A percentile compares a stretch with the other conserved stretches of the same genome.
Conservation (phyloP, 2,113 vertebrate genomes). For the Gasterosteus nipponicus region DNA sequence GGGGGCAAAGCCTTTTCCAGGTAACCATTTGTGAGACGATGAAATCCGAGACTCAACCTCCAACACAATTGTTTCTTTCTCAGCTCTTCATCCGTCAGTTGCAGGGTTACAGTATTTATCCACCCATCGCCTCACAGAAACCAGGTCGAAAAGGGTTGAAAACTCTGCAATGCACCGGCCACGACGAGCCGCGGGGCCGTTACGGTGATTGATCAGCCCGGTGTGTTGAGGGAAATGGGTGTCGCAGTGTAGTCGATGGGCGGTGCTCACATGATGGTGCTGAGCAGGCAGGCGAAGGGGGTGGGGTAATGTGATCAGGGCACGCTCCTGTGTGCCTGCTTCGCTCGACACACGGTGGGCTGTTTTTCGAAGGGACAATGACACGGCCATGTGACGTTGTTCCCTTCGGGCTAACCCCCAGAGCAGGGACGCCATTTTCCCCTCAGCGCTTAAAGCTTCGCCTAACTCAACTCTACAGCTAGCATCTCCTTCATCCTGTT, state of each 20-base stretch:
- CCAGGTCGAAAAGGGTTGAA: conserved; percentile 30
- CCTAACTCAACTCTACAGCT: conserved; percentile 14
- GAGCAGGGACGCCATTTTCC: conserved; percentile 35
- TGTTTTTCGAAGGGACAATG: conserved; percentile 15
- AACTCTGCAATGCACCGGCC: conserved; percentile 45
- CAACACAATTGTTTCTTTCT: not conserved
- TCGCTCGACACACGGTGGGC: conserved; percentile 23
- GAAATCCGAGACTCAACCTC: conserved; percentile 16
- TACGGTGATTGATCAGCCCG: conserved; percentile 66
- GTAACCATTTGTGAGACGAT: conserved; percentile 17
- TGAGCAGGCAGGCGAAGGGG: conserved; percentile 28
- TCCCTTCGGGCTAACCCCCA: conserved; percentile 18
- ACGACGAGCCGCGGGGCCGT: conserved; percentile 42
- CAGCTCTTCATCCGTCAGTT: conserved; percentile 22
- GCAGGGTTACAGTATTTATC: conserved; percentile 25
- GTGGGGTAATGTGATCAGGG: conserved; percentile 72
- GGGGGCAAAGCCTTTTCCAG: not conserved
- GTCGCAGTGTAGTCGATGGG: conserved; percentile 58
- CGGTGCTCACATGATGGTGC: conserved; percentile 66
- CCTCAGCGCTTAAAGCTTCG: conserved; percentile 10
- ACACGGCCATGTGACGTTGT: conserved; percentile 51
- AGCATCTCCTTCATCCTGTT: conserved; percentile 36
- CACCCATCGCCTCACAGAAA: conserved; percentile 16
- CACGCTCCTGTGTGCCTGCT: conserved; percentile 46
- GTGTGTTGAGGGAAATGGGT: conserved; percentile 64